Percentiles rank a stretch among this genome's conserved stretches.
Evolutionary conservation across 2,888 invertebrate species (phyloP).

Genomic region (Timandra comae): DNA sequence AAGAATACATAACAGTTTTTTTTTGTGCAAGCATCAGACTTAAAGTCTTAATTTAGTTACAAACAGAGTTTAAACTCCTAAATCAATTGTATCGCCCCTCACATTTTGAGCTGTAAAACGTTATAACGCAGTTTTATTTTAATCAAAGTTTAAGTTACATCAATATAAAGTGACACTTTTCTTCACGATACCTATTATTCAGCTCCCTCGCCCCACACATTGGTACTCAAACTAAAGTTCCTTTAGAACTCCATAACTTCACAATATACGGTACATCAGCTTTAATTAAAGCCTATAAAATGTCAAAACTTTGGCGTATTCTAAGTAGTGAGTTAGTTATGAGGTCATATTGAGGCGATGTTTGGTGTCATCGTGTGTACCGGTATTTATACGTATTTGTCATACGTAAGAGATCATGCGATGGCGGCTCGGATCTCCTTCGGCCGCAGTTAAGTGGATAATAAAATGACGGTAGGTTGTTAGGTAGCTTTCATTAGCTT

Average conservation of each 20-base stretch:
- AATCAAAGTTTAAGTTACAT: no score
- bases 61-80: no score
- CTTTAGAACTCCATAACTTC: constrained; percentile 8
- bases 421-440: constrained; percentile 27
- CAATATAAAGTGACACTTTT: no score
- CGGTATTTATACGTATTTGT: constrained; percentile 13
- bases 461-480: constrained; percentile 48
- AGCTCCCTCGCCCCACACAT: no score
- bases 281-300: constrained; percentile 38
- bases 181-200: no score
- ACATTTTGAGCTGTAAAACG: no score
- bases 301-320: constrained; percentile 23
- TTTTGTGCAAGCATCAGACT: no score
- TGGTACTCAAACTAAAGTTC: constrained; percentile 4
- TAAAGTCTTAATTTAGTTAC: no score
- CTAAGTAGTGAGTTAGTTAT: constrained; percentile 26
- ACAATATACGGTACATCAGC: constrained; percentile 16
- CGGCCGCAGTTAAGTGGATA: constrained; percentile 49
- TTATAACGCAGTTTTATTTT: no score
- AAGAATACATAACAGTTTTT: no score
- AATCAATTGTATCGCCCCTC: no score
- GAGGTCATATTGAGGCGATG: constrained; percentile 18
- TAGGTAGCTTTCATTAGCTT: constrained; percentile 62
- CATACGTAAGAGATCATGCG: constrained; percentile 27
- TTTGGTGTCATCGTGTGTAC: not conserved